Evolutionary conservation across 2,888 invertebrate genomes (phyloP).

Genomic region (Eristalis arbustorum): DNA sequence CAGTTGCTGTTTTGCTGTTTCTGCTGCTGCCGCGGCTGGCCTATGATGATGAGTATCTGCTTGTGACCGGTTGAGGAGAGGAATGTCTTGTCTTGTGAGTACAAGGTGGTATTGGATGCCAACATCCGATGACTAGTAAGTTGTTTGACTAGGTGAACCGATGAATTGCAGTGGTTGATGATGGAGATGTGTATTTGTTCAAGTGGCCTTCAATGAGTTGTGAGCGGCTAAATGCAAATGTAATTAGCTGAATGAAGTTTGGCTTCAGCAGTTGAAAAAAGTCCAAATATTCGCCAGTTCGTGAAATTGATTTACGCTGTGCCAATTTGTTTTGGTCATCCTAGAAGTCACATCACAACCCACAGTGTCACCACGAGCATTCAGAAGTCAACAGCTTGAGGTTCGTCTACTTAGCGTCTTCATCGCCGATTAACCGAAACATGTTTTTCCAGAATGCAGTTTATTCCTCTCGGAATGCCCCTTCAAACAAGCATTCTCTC

Average conservation of each 20-base stretch:
- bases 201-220: background rate
- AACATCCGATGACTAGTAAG: background rate
- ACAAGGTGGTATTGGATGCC: background rate
- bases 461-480: background rate
- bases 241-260: too few relatives aligned
- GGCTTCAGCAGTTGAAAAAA: too few relatives aligned
- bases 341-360: background rate
- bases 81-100: background rate
- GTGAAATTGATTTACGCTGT: background rate
- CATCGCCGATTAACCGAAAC: background rate
- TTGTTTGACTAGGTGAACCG: background rate
- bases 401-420: background rate
- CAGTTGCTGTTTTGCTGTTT: slow-evolving; percentile 2
- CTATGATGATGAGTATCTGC: slow-evolving; percentile 53
- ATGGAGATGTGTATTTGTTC: background rate
- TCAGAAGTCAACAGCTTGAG: background rate
- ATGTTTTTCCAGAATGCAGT: background rate
- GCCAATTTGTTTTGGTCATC: background rate
- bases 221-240: too few relatives aligned
- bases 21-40: background rate
- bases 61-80: slow-evolving; percentile 2
- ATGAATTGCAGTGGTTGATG: background rate
- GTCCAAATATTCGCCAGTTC: too few relatives aligned
- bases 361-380: background rate
- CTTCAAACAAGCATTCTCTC: background rate